Evolutionary conservation across 2,797 vertebrate genomes (phyloP), one percentile per base, ranked within the genome.

Genomic region (Gadopsis marmoratus): DNA sequence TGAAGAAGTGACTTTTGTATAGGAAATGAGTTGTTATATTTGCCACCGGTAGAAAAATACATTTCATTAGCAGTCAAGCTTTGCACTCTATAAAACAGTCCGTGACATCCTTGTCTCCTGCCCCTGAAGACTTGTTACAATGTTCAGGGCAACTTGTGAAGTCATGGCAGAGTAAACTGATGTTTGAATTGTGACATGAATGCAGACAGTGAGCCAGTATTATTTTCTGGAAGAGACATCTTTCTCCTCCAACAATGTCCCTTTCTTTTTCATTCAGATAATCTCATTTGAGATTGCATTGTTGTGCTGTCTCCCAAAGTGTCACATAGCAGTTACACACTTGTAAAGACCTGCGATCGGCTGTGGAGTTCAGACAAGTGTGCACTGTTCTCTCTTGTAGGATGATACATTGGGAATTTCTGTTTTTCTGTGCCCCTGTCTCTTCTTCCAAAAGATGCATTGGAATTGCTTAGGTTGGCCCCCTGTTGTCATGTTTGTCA

Each of bases 111-210:
- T 70, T 84, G 69, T 82, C 71, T 75, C 56, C 69, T 85, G 72
- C 84, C 86, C 86, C 90, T 73, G 72, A 84, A 91, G 92, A 89
- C 87, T 91, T 89, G 86, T 91, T 91, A 86, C 74, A 76, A 84
- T 79, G 85, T 89, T 90, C 82, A 85, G 86, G 86, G 82, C 85
- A 78, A 78, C 83, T 90, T 79, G 82, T 83, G 88, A 86, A 86
- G 74, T 76, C 80, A 76, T 61, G 76, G 64, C 74, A 61, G 69
- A 66, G 84, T 75, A 89, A 91, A 91, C 85, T 62, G 86, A 91
- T 86, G 87, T 82, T 82, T 87, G 86, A 88, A 88, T 50, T 82
- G 90, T 87, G 86, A 84, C 88, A 82, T 82, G 88, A 90, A 88
- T 91, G 77, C 86, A 90, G 80, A 82, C 23, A 54, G 69, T 84